A percentile compares a stretch with the other conserved stretches of the same genome.
phyloP scores from a whole-genome alignment of 1,140 invertebrate genomes.

The Laupala kohalensis region DNA sequence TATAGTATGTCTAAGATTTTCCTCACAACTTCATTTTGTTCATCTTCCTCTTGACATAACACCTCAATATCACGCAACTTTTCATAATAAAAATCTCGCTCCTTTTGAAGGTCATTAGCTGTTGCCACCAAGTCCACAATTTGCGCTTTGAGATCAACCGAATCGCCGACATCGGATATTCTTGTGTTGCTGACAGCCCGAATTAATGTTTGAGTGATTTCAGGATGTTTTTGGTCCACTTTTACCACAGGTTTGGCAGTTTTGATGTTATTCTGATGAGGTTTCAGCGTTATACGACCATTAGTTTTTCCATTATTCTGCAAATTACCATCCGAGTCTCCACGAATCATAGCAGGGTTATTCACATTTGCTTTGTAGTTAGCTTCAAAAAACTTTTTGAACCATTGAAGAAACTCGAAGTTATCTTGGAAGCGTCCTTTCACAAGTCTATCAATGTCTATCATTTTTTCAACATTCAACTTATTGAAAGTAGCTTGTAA shows the following conservation, averaged over 20 bases:
- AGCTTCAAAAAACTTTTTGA: constrained; percentile 49
- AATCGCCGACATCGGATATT: no score
- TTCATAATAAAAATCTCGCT: neutral
- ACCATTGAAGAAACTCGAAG: constrained; percentile 55
- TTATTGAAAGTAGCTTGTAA: constrained; percentile 48
- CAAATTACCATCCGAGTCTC: neutral
- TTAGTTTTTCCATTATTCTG: no score
- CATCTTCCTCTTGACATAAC: neutral
- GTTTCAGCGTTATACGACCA: no score
- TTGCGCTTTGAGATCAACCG: neutral
- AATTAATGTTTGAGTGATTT: neutral
- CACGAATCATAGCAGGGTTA: neutral
- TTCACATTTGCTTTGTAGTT: neutral
- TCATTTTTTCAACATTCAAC: constrained; percentile 42
- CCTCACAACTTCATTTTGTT: neutral
- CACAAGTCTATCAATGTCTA: constrained; percentile 24
- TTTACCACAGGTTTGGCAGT: neutral
- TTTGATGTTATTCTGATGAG: no score
- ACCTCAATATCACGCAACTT: neutral
- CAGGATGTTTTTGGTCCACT: neutral
- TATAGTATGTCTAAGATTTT: neutral
- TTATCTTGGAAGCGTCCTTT: constrained; percentile 47
- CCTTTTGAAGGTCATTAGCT: neutral
- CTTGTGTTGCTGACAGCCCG: neutral
- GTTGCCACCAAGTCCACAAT: neutral